Evolutionary conservation across 2,113 vertebrate genomes (phyloP), one percentile per base, ranked within the genome.

Genomic region (Rhizomys pruinosus): DNA sequence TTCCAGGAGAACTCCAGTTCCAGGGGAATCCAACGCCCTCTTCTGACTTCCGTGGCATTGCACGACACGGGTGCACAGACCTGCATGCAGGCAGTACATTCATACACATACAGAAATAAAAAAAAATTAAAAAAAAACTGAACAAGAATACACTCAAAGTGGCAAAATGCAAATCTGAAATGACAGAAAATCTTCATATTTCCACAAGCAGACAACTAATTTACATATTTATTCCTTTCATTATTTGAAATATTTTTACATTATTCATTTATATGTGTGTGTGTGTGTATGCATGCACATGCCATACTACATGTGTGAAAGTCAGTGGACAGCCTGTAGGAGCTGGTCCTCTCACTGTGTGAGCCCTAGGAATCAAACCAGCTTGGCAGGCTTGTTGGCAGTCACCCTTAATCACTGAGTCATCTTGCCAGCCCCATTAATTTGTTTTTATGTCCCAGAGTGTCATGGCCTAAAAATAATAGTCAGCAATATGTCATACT

Each of bases 401-500:
- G 17, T 27, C 61, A 82, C 39, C 42, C 6, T 32, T 64, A 63
- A 3, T 63, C 11, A 27, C 59, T 64, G 79, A 64, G 27, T 59
- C 17, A 12, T 34, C 39, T 64, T n/a, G 29, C 27, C 2, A 39
- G 61, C 27, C 61, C 47, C 61, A 64, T 25, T 44, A 84, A 52
- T 78, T 86, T 66, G 10, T 15, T 78, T 89, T 92, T 92, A 89
- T 78, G 39, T 27, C 61, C n/a, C 32, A 69, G 57, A 77, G 19
- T 77, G 2, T 82, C 47, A 80, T 72, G 11, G 73, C 64, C 88
- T 95, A 61, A 89, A 97, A 95, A 86, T 82, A 78, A 85, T 85
- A 68, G 8, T 81, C 93, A 11, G 47, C 11, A 52, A 52, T 52
- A 52, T 52, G 47, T 52, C 47, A 52, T 52, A 52, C 47, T 11